A percentile compares a stretch with the other conserved stretches of the same genome.
These are phyloP conservation scores for Propithecus coquereli DNA, from an alignment of 2,113 vertebrate genomes.

Conservation along the genomic window DNA sequence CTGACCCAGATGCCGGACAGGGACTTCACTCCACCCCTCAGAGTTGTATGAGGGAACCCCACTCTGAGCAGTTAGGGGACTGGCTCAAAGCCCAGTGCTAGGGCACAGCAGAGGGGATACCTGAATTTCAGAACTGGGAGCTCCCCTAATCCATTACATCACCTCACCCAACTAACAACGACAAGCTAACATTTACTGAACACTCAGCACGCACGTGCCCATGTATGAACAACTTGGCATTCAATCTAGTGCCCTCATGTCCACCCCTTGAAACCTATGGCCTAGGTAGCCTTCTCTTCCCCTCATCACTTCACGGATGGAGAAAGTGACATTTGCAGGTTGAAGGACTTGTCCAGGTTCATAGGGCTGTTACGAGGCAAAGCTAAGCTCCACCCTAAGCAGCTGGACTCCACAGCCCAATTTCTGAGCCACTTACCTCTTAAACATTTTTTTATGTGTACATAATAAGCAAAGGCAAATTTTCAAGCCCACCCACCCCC, in stretches of 20 bases:
- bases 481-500: not conserved
- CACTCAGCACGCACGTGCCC: not conserved
- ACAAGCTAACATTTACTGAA: not conserved
- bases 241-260: rapidly evolving
- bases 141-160: rapidly evolving
- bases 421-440: not conserved
- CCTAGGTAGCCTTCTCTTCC: not conserved
- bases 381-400: not conserved
- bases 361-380: not conserved
- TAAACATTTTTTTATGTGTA: rapidly evolving
- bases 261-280: rapidly evolving
- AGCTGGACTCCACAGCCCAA: not conserved
- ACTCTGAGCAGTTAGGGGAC: not conserved
- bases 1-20: not conserved
- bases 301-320: not conserved
- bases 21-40: not conserved
- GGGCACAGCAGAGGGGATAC: rapidly evolving
- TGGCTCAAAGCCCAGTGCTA: not conserved
- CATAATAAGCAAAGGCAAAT: not conserved
- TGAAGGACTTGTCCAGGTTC: not conserved
- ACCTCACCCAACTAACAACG: not conserved
- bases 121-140: not conserved
- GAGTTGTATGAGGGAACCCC: not conserved
- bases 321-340: not conserved
- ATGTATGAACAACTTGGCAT: not conserved